These are phyloP conservation scores for Noctua janthina DNA, from an alignment of 2,888 invertebrate species.

Conservation along the genomic window DNA sequence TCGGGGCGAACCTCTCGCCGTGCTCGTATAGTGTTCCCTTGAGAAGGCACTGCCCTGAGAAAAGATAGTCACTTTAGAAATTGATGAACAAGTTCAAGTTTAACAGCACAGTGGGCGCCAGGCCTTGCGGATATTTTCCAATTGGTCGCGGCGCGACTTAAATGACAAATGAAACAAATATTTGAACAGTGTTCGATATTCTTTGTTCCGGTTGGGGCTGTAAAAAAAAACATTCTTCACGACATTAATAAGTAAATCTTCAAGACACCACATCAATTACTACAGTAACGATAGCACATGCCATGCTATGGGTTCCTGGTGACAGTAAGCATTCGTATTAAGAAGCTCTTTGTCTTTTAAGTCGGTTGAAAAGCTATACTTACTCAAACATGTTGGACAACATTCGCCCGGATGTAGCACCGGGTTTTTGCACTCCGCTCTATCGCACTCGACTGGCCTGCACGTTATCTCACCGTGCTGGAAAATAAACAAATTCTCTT, in stretches of 20 bases:
- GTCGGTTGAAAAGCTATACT: constrained; percentile 77
- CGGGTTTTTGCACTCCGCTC: constrained; percentile 95
- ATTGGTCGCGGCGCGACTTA: neutral
- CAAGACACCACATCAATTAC: neutral
- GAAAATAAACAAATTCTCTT: constrained; percentile 65
- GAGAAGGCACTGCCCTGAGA: constrained; percentile 92
- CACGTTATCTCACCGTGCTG: constrained; percentile 96
- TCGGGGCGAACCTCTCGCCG: constrained; percentile 93
- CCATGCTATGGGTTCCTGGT: neutral
- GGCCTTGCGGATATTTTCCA: neutral
- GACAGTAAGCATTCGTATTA: neutral
- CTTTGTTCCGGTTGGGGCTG: neutral
- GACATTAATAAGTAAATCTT: neutral
- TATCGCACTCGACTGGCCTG: constrained; percentile 95
- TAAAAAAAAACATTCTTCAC: neutral
- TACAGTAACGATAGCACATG: neutral
- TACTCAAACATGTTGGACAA: constrained; percentile 96
- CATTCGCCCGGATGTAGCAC: constrained; percentile 94
- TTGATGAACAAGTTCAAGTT: neutral
- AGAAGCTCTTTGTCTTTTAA: neutral
- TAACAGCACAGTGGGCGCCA: too few species aligned
- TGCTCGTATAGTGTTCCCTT: constrained; percentile 94
- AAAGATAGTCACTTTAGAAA: neutral
- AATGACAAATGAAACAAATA: neutral
- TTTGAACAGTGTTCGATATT: neutral